Evolutionary conservation across 2,113 vertebrate species (phyloP).

Genomic region (Plotosus lineatus): DNA sequence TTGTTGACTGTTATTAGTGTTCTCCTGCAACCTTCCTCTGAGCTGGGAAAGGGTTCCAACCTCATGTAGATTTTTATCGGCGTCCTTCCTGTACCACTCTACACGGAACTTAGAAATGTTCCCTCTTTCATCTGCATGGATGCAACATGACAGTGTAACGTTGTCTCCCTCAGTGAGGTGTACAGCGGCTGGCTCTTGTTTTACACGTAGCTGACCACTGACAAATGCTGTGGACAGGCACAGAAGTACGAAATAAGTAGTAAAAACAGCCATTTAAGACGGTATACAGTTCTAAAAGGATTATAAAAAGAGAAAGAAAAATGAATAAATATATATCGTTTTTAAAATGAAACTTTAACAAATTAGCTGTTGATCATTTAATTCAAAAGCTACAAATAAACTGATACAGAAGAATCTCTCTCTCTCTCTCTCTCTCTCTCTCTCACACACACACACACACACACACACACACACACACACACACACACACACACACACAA

Average conservation of each 20-base stretch:
- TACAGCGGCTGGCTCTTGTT: conserved; percentile 31
- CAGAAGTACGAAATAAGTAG: no score
- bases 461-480: no score
- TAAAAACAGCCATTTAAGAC: neutral
- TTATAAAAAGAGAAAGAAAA: no score
- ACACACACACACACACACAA: no score
- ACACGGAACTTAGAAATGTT: conserved; percentile 19
- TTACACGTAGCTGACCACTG: conserved; percentile 6
- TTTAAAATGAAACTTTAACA: no score
- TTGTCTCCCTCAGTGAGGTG: conserved; percentile 20
- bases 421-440: no score
- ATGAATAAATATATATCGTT: no score
- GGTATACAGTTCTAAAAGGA: no score
- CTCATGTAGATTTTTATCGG: neutral
- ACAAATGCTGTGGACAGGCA: conserved; percentile 11
- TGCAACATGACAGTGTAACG: conserved; percentile 33
- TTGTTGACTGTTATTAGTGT: neutral
- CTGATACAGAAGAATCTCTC: no score
- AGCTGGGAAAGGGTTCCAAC: conserved; percentile 2
- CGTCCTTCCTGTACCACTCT: conserved; percentile 32
- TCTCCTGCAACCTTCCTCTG: conserved; percentile 28
- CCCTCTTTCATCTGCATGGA: neutral
- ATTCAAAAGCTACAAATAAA: no score
- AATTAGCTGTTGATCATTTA: no score
- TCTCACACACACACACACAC: no score